phyloP scores from a whole-genome alignment of 2,113 vertebrate genomes.

The Ceyx margarethae region DNA sequence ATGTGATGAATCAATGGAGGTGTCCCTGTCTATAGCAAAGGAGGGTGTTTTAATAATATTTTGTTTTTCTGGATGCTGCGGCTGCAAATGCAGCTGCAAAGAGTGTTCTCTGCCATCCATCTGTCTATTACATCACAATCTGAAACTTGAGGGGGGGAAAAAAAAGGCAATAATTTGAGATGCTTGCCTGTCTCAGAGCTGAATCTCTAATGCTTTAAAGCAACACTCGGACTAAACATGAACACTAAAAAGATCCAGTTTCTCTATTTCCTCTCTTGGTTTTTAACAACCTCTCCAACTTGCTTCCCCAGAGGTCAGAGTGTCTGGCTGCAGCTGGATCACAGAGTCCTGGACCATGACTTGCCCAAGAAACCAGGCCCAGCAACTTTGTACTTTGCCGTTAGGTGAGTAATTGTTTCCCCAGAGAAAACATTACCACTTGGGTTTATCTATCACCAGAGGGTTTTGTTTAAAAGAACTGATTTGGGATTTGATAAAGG shows the following conservation, averaged over 20 bases:
- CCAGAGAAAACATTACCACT: not conserved
- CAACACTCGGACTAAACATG: fast-evolving
- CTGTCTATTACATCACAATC: not conserved
- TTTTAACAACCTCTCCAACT: constrained; percentile 7
- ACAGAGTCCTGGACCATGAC: constrained; percentile 93
- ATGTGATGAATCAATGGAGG: not conserved
- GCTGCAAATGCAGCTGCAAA: not conserved
- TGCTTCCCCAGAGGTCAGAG: constrained; percentile 84
- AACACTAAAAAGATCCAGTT: not conserved
- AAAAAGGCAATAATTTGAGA: not conserved
- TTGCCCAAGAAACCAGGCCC: constrained; percentile 88
- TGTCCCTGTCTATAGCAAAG: not conserved
- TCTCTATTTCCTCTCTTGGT: not conserved
- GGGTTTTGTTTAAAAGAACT: not conserved
- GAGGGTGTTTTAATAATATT: not conserved
- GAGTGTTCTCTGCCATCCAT: fast-evolving
- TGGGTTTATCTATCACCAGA: not conserved
- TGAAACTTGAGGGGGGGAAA: not conserved
- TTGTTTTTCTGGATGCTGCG: not conserved
- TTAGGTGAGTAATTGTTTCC: constrained; percentile 81
- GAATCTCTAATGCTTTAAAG: not conserved
- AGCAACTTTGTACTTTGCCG: constrained; percentile 85
- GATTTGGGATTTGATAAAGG: constrained; percentile 17
- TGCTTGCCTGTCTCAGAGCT: not conserved
- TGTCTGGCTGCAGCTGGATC: constrained; percentile 95